A percentile compares a stretch with the other conserved stretches of the same genome.
phyloP scores from a whole-genome alignment of 2,113 vertebrate species.

The Lutjanus erythropterus region DNA sequence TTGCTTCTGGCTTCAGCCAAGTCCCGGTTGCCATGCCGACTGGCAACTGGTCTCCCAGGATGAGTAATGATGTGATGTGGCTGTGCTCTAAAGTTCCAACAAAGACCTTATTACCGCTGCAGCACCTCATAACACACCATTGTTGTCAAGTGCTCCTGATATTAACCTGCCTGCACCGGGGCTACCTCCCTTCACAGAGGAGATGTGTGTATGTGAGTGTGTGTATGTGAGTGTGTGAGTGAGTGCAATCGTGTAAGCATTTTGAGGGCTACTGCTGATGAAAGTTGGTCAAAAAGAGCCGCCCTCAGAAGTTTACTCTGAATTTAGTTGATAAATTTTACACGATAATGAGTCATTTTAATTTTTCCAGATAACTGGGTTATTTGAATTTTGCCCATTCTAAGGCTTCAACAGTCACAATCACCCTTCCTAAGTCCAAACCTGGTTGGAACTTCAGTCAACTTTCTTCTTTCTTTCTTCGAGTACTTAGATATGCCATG shows the following conservation, averaged over 20 bases:
- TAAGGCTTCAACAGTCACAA: background rate
- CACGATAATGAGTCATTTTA: constrained; percentile 2
- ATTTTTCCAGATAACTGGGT: constrained; percentile 2
- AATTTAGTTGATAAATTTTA: constrained; percentile 13
- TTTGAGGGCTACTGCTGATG: constrained; percentile 42
- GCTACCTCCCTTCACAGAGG: constrained; percentile 71
- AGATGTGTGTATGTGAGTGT: constrained; percentile 50
- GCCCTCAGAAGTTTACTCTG: constrained; percentile 35
- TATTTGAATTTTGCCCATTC: background rate
- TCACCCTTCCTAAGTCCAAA: too few species aligned
- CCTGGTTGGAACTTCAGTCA: too few species aligned
- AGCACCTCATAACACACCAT: constrained; percentile 86
- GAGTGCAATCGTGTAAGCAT: constrained; percentile 37
- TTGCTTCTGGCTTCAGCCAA: constrained; percentile 83
- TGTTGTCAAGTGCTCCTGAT: constrained; percentile 88
- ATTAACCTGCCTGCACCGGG: constrained; percentile 85
- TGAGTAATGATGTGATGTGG: constrained; percentile 89
- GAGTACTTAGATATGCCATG: too few species aligned
- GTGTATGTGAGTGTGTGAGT: constrained; percentile 48
- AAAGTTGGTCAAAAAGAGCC: constrained; percentile 56
- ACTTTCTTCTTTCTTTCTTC: too few species aligned
- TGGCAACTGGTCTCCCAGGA: constrained; percentile 86
- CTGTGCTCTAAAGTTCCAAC: constrained; percentile 86
- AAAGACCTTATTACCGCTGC: constrained; percentile 88
- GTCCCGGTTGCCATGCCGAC: constrained; percentile 86